Percentiles rank a stretch among this genome's conserved stretches.
These are phyloP conservation scores for Pteropus alecto DNA, from an alignment of 2,113 vertebrate genomes.

Conservation along the genomic window DNA sequence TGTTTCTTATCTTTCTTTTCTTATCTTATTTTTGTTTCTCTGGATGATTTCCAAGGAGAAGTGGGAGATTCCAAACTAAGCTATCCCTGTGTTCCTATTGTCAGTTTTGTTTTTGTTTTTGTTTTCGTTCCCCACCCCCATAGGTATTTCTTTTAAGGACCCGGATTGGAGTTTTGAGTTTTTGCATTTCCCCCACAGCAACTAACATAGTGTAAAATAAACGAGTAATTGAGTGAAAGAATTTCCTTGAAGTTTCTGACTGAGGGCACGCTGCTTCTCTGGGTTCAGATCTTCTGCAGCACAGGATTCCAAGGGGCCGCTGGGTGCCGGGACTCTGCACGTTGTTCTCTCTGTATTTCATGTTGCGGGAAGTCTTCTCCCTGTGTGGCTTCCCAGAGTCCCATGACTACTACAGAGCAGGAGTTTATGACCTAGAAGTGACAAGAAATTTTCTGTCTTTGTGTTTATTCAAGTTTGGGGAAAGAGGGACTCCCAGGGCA, in stretches of 20 bases:
- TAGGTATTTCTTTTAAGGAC: background rate
- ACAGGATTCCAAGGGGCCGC: fast-evolving
- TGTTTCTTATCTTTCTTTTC: background rate
- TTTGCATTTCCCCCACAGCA: background rate
- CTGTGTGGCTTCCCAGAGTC: background rate
- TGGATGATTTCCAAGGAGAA: background rate
- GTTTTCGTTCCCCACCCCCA: too few species aligned
- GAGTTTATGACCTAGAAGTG: background rate
- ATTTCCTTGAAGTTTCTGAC: background rate
- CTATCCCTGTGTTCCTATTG: background rate
- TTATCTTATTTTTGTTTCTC: background rate
- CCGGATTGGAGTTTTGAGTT: background rate
- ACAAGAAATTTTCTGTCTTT: background rate
- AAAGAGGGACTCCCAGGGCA: background rate
- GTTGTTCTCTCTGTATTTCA: background rate
- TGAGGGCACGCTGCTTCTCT: background rate
- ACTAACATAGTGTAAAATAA: background rate
- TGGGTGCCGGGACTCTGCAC: fast-evolving
- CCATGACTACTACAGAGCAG: background rate
- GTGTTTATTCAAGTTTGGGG: background rate
- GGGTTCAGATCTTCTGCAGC: background rate
- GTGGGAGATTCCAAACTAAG: background rate
- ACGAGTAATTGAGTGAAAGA: background rate
- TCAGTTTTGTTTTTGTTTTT: background rate
- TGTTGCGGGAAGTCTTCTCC: background rate